Evolutionary conservation across 2,888 invertebrate species (phyloP).

Genomic region (Drosophila phalerata): DNA sequence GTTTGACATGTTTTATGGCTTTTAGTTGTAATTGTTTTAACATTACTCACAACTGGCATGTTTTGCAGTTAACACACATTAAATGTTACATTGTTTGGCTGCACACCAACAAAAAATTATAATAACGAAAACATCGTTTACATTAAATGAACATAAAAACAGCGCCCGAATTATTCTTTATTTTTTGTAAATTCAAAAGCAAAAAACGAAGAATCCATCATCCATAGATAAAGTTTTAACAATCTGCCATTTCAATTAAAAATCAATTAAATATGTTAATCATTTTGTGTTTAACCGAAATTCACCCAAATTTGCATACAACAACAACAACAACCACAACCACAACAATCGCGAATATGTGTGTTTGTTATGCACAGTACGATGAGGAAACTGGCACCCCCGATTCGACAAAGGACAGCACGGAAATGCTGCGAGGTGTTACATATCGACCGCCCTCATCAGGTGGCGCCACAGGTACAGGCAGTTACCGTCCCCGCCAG

Average conservation of each 20-base stretch:
- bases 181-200: slow-evolving; percentile 3
- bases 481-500: slow-evolving; percentile 79
- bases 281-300: slow-evolving; percentile 79
- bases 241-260: slow-evolving; percentile 75
- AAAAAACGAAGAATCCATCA: slow-evolving; percentile 24
- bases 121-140: slow-evolving; percentile 33
- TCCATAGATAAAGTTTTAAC: slow-evolving; percentile 34
- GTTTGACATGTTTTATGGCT: slow-evolving; percentile 42
- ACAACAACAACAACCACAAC: slow-evolving; percentile 43
- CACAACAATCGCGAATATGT: slow-evolving; percentile 26
- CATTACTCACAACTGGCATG: slow-evolving; percentile 44
- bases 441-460: slow-evolving; percentile 88
- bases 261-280: slow-evolving; percentile 79
- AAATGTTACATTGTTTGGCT: slow-evolving; percentile 53
- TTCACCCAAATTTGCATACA: slow-evolving; percentile 71
- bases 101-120: slow-evolving; percentile 23
- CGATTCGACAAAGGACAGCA: slow-evolving; percentile 87
- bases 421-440: slow-evolving; percentile 86
- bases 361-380: slow-evolving; percentile 70
- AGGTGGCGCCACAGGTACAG: slow-evolving; percentile 54
- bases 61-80: slow-evolving; percentile 40
- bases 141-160: slow-evolving; percentile 34
- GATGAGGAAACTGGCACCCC: slow-evolving; percentile 87
- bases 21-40: slow-evolving; percentile 41
- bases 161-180: slow-evolving; percentile 23